Evolutionary conservation across 2,113 vertebrate genomes (phyloP).

Genomic region (Semicossyphus pulcher): DNA sequence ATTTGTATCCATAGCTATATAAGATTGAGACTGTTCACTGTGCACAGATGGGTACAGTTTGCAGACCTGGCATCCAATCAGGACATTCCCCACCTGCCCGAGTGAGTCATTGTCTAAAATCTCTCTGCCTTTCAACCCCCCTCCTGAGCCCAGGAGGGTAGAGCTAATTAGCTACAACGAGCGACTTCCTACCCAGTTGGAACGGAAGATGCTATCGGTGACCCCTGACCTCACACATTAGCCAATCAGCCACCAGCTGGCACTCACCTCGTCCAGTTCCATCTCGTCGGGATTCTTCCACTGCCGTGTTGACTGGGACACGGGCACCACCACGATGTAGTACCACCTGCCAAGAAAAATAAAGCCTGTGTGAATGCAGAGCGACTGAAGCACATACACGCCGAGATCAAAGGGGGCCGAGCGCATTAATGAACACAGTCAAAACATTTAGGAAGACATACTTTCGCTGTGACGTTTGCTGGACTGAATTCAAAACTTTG

Average conservation of each 20-base stretch:
- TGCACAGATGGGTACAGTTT: constrained; percentile 59
- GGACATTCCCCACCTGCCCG: constrained; percentile 42
- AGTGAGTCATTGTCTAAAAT: constrained; percentile 65
- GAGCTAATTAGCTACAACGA: constrained; percentile 69
- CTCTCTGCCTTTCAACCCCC: constrained; percentile 24
- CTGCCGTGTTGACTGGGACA: constrained; percentile 78
- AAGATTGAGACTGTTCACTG: constrained; percentile 11
- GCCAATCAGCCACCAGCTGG: constrained; percentile 59
- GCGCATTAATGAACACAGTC: constrained; percentile 34
- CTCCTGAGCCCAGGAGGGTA: constrained; percentile 44
- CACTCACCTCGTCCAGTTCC: constrained; percentile 92
- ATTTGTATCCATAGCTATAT: neutral
- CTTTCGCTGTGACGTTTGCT: constrained; percentile 23
- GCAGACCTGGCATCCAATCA: constrained; percentile 60
- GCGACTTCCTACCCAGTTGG: constrained; percentile 65
- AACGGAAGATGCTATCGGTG: constrained; percentile 40
- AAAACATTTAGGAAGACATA: constrained; percentile 38
- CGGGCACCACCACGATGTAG: constrained; percentile 95
- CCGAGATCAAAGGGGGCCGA: constrained; percentile 44
- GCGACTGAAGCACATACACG: neutral
- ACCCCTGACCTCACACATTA: constrained; percentile 61
- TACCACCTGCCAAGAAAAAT: constrained; percentile 89
- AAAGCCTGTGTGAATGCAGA: constrained; percentile 46
- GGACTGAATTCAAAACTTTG: constrained; percentile 49
- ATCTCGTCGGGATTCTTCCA: constrained; percentile 95